These are phyloP conservation scores for Sus cebifrons DNA, from an alignment of 2,797 vertebrate species.

Conservation along the genomic window DNA sequence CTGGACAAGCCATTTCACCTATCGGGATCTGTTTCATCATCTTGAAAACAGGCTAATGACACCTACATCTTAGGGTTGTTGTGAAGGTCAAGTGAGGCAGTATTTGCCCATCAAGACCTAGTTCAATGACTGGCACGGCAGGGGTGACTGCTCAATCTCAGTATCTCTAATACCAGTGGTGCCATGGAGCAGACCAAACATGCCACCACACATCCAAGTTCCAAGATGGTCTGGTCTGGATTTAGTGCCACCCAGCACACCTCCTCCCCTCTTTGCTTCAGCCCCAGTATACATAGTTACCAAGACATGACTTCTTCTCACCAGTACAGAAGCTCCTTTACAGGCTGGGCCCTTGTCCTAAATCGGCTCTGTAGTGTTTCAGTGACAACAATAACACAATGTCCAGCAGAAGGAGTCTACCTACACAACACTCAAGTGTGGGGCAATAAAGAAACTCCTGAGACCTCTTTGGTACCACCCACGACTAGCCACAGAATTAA, in stretches of 20 bases:
- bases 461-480: background rate
- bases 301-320: background rate
- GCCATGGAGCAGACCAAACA: background rate
- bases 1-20: background rate
- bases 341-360: background rate
- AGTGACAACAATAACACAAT: background rate
- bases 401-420: background rate
- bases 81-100: conserved; percentile 29
- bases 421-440: background rate
- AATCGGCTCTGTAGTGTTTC: background rate
- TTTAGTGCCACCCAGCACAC: background rate
- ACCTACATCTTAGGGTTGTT: background rate
- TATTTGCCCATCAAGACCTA: background rate
- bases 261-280: background rate
- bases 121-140: background rate
- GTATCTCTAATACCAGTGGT: background rate
- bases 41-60: background rate
- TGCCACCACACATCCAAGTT: background rate
- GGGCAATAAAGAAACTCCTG: background rate
- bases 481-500: background rate
- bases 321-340: background rate
- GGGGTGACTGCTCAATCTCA: background rate
- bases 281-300: background rate
- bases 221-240: background rate
- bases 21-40: conserved; percentile 25